Percentiles rank a stretch among this genome's conserved stretches.
Conservation (phyloP, 1,140 invertebrate genomes). For the Drosophila mojavensis region DNA sequence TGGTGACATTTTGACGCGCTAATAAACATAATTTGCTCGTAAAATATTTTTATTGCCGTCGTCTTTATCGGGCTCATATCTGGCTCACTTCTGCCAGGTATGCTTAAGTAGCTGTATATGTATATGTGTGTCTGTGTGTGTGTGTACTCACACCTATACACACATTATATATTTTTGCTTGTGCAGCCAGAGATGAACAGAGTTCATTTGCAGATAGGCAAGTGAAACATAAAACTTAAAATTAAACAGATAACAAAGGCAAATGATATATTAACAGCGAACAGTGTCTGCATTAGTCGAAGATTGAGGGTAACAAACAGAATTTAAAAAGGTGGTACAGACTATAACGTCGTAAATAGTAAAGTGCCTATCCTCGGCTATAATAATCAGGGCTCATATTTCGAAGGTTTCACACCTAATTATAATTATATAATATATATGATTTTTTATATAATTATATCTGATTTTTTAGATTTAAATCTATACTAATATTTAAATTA, state of each 20-base stretch:
- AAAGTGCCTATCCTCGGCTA: too few relatives aligned
- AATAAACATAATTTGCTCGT: constrained; percentile 81
- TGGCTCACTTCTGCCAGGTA: constrained; percentile 47
- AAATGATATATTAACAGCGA: not conserved
- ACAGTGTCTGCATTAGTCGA: too few relatives aligned
- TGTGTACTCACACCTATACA: not conserved
- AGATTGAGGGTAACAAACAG: too few relatives aligned
- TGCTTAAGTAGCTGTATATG: constrained; percentile 2
- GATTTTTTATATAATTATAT: too few relatives aligned
- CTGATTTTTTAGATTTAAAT: too few relatives aligned
- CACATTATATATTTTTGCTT: constrained; percentile 22
- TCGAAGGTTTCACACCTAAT: too few relatives aligned
- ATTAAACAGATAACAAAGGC: constrained; percentile 34
- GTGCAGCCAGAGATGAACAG: constrained; percentile 23
- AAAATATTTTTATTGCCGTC: constrained; percentile 73
- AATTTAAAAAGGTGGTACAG: too few relatives aligned
- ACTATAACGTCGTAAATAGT: too few relatives aligned
- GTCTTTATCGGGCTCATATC: constrained; percentile 57
- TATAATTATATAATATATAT: too few relatives aligned
- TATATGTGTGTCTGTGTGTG: constrained; percentile 36
- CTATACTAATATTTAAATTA: too few relatives aligned
- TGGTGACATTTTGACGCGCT: constrained; percentile 80
- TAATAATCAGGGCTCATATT: too few relatives aligned
- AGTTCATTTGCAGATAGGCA: constrained; percentile 30
- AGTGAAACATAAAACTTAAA: constrained; percentile 40